A percentile compares a stretch with the other conserved stretches of the same genome.
Conservation (phyloP, 2,113 vertebrate genomes). For the Boulengeromyrus knoepffleri region DNA sequence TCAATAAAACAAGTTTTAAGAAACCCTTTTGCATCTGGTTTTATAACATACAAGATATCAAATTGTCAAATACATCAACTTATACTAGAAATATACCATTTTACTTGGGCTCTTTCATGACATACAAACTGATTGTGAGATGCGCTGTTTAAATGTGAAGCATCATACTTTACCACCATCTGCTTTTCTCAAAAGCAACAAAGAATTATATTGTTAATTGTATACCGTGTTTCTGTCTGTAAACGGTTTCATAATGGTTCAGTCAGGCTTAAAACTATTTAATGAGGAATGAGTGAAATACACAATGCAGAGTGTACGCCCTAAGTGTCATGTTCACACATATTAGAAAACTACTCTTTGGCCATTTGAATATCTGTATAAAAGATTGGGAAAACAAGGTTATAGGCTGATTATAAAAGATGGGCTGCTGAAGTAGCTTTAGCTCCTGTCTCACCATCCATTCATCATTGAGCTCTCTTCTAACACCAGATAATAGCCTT, state of each 20-base stretch:
- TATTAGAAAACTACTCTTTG: background rate
- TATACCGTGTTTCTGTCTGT: background rate
- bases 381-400: background rate
- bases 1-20: background rate
- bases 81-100: background rate
- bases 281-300: background rate
- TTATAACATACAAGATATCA: background rate
- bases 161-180: background rate
- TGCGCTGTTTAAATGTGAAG: background rate
- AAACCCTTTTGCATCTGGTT: background rate
- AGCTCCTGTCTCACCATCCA: conserved; percentile 48
- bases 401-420: background rate
- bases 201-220: background rate
- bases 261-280: background rate
- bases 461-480: conserved; percentile 32
- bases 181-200: background rate
- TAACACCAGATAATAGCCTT: conserved; percentile 52
- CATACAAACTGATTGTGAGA: background rate
- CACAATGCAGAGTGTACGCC: too few relatives aligned
- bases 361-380: background rate
- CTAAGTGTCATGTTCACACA: background rate
- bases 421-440: conserved; percentile 27
- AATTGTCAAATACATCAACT: background rate
- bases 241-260: background rate
- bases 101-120: background rate